Evolutionary conservation across 2,888 invertebrate species (phyloP).

Genomic region (Megamerina dolium): DNA sequence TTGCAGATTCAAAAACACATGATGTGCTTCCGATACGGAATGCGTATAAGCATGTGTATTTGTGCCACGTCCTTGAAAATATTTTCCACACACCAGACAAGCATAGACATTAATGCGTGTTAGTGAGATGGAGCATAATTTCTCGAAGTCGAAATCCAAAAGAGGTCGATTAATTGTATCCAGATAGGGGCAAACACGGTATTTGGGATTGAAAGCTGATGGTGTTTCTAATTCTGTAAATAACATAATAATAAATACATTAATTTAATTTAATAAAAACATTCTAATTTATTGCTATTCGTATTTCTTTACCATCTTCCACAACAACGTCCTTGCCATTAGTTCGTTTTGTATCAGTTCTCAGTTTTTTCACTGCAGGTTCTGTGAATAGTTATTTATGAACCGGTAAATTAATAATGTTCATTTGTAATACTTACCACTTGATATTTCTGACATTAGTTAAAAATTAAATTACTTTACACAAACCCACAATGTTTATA

Average conservation of each 20-base stretch:
- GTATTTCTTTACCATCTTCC: constrained; percentile 20
- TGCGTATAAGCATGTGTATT: constrained; percentile 99
- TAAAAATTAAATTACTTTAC: too few species aligned
- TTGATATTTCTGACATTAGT: too few species aligned
- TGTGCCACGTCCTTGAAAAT: constrained; percentile 93
- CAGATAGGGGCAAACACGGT: constrained; percentile 85
- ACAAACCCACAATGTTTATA: too few species aligned
- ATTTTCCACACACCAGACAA: constrained; percentile 98
- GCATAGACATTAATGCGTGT: constrained; percentile 99
- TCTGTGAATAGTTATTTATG: too few species aligned
- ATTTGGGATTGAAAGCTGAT: constrained; percentile 49
- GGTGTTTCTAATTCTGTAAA: constrained; percentile 37
- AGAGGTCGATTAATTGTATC: constrained; percentile 97
- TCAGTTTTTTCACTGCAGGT: constrained; percentile 17
- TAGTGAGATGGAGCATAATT: constrained; percentile 94
- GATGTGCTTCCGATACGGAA: constrained; percentile 95
- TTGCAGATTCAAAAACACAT: constrained; percentile 94
- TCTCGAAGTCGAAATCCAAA: constrained; percentile 99
- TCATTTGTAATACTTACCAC: too few species aligned
- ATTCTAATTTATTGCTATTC: neutral
- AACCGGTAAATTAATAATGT: too few species aligned
- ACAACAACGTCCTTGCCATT: constrained; percentile 7
- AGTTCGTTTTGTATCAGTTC: constrained; percentile 5
- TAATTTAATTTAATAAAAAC: neutral
- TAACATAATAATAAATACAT: neutral